These are phyloP conservation scores for Eubasilissa regina DNA, from an alignment of 1,140 invertebrate genomes.

Conservation along the genomic window DNA sequence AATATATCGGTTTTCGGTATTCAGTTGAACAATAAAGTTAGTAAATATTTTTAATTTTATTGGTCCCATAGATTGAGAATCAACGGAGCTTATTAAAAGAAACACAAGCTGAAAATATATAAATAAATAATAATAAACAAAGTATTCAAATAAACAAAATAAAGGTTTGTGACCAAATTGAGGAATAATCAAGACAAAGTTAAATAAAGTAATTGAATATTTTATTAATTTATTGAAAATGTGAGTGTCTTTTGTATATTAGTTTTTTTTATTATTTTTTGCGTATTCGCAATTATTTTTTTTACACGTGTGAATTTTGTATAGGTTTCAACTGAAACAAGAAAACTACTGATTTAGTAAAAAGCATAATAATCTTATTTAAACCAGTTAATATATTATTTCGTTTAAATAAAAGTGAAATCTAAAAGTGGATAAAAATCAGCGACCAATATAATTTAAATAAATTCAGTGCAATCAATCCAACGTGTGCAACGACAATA, in stretches of 20 bases:
- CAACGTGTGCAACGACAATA: too few relatives aligned
- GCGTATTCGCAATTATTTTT: constrained; percentile 2
- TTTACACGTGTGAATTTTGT: constrained; percentile 32
- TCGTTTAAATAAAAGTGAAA: not conserved
- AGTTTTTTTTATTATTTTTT: constrained; percentile 26
- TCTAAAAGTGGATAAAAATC: not conserved
- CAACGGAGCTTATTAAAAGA: constrained; percentile 56
- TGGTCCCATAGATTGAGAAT: constrained; percentile 59
- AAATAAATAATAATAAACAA: not conserved
- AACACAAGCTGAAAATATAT: constrained; percentile 9
- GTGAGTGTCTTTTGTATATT: constrained; percentile 1
- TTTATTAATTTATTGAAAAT: constrained; percentile 4
- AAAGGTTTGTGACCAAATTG: not conserved
- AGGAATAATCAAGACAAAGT: not conserved
- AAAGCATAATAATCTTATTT: not conserved
- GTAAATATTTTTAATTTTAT: constrained; percentile 50
- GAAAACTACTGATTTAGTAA: constrained; percentile 51
- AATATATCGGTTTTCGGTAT: not conserved
- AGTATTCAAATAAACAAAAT: not conserved
- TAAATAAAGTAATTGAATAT: not conserved
- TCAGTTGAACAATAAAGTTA: not conserved
- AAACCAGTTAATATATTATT: not conserved
- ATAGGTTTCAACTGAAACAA: constrained; percentile 58
- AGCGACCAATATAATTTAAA: too few relatives aligned
- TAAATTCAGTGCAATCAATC: too few relatives aligned